phyloP scores from a whole-genome alignment of 2,797 vertebrate genomes.

The Manis javanica region DNA sequence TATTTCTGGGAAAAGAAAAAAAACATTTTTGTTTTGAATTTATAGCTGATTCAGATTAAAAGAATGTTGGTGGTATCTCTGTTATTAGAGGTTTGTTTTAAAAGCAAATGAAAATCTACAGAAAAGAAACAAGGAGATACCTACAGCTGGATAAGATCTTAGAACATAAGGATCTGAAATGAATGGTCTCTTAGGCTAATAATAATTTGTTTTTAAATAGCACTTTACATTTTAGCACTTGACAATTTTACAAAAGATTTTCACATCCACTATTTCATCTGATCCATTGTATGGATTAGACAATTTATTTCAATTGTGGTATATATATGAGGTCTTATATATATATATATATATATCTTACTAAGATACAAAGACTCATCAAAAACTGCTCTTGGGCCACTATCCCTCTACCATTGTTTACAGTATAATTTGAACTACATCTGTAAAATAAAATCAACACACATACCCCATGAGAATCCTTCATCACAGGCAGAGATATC shows the following conservation, averaged over 20 bases:
- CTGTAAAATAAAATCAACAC: neutral
- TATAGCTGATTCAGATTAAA: slow-evolving; percentile 20
- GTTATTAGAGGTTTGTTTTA: slow-evolving; percentile 2
- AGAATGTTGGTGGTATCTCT: neutral
- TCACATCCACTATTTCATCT: neutral
- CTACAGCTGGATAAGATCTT: neutral
- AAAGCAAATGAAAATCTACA: slow-evolving; percentile 15
- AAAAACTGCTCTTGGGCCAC: neutral
- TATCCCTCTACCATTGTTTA: neutral
- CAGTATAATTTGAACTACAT: neutral
- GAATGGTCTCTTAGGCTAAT: neutral
- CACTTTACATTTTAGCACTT: neutral
- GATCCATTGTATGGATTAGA: neutral
- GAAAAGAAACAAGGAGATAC: neutral
- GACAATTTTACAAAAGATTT: neutral
- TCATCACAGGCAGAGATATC: neutral
- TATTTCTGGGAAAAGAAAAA: neutral
- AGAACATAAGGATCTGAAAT: neutral
- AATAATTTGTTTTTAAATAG: neutral
- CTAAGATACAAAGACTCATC: neutral
- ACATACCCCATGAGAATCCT: neutral
- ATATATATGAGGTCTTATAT: neutral
- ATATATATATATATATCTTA: neutral
- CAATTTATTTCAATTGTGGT: neutral
- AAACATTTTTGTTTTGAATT: neutral